Evolutionary conservation across 2,797 vertebrate genomes (phyloP), one percentile per base, ranked within the genome.

Genomic region (Alauda arvensis): DNA sequence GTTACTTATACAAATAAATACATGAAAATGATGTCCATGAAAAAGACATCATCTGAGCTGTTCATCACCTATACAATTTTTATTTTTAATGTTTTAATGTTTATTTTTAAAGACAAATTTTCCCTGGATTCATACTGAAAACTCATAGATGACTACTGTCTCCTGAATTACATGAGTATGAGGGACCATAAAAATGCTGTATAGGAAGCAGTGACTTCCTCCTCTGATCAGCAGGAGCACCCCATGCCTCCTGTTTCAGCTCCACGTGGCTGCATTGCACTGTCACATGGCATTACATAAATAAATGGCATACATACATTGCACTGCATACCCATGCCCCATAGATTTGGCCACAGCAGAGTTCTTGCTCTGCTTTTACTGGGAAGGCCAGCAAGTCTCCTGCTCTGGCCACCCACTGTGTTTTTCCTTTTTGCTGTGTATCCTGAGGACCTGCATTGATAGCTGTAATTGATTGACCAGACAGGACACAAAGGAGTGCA

Each of bases 401-500:
- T 68, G 75, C 48, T 68, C 49, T 77, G 79, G 28, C 79, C 86
- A 71, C 88, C 77, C 34, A 26, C 86, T 76, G 88, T 45, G 84
- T 56, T 95, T 67, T 88, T 42, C 43, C 72, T 81, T 92, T 93
- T 86, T 76, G 48, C 67, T 83, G 77, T 87, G 43, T 89, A 37
- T 92, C 91, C 87, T 19, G 76, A 67, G 92, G 91, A 87, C 71
- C 76, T 75, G 33, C 74, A 85, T 87, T 81, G 79, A 68, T 63
- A 74, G 65, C 33, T n/a, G 72, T 34, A 76, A 89, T 83, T 87
- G 80, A 88, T 39, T 84, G 77, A 28, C 16, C 17, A 1, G 68
- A 10, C 13, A 11, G 78, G 75, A 51, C 83, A 69, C 75, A 74
- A 42, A 86, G 60, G 60, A 31, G 53, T 3, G 23, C 0, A 0